Base-by-base conservation (phyloP, 2,797 vertebrate species). In the Nyctibius grandis region DNA sequence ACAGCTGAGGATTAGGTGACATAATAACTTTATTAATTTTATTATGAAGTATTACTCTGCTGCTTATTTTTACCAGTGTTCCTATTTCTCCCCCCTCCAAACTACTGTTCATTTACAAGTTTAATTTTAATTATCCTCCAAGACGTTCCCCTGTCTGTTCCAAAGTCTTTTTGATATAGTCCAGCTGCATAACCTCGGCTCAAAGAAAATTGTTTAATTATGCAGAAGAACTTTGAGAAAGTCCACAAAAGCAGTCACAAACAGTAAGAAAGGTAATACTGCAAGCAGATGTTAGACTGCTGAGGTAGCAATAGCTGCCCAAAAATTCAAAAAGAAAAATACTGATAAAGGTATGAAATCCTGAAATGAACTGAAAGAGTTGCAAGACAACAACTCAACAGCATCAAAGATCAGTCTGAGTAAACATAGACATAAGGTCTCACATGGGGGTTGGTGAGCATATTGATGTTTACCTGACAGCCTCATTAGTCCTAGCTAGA, bases 101-200 rank as follows among this genome's bases (percentile, higher is more conserved):
- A 56, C 21, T 33, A 31, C 9, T 47, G 6, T 20, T 84, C 10
- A 34, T 51, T 59, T 59, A 47, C 10, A 51, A 67, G 18, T 47
- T 79, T 45, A 57, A 73, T 76, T 77, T 29, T 56, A 81, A 14
- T 17, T 74, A 33, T 84, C 5, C 14, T 74, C 33, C 29, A 81
- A 57, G 38, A 79, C 12, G 29, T 72, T 54, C 34, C 26, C 34
- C 12, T 22, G 26, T 64, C 53, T 72, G 57, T 60, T 85, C 15
- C 22, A 36, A 68, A 74, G 33, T 23, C 54, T 60, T 53, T 91
- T n/a, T 60, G 13, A 50, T 13, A 14, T 12, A 80, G 12, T 33
- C 26, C 42, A 91, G 33, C 33, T 86, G 19, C 38, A 78, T 9
- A 36, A 47, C 4, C 11, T 40, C 0, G 0, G 4, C 19, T 57